These are phyloP conservation scores for Anastrepha obliqua DNA, from an alignment of 1,140 invertebrate species.

Conservation along the genomic window DNA sequence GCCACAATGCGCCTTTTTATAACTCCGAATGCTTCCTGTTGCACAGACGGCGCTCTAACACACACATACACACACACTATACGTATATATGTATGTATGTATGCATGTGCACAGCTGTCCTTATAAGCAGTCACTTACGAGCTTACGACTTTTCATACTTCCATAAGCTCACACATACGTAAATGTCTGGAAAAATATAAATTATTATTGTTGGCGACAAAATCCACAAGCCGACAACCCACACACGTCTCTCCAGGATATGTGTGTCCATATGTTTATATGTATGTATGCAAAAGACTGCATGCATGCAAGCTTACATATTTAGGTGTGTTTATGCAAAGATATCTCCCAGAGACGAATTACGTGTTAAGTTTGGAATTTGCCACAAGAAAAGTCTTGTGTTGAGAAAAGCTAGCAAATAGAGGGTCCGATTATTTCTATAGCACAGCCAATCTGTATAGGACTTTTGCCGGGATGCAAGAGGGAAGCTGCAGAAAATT, in stretches of 20 bases:
- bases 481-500: too few species aligned
- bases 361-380: too few species aligned
- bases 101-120: background rate
- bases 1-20: conserved; percentile 46
- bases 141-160: background rate
- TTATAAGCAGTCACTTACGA: conserved; percentile 43
- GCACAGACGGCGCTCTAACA: background rate
- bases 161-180: background rate
- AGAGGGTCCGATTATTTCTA: too few species aligned
- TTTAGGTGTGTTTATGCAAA: too few species aligned
- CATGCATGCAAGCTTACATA: too few species aligned
- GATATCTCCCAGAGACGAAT: too few species aligned
- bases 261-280: background rate
- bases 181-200: conserved; percentile 41
- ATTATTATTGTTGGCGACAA: conserved; percentile 43
- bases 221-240: background rate
- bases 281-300: background rate
- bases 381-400: too few species aligned
- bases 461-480: too few species aligned
- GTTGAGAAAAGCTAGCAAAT: too few species aligned
- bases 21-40: conserved; percentile 42
- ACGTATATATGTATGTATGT: background rate
- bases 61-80: background rate
- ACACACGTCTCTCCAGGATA: background rate
- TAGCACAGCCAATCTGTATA: too few species aligned